Conservation (phyloP, 2,888 invertebrate species). For the Eumacrocentrus americanus region DNA sequence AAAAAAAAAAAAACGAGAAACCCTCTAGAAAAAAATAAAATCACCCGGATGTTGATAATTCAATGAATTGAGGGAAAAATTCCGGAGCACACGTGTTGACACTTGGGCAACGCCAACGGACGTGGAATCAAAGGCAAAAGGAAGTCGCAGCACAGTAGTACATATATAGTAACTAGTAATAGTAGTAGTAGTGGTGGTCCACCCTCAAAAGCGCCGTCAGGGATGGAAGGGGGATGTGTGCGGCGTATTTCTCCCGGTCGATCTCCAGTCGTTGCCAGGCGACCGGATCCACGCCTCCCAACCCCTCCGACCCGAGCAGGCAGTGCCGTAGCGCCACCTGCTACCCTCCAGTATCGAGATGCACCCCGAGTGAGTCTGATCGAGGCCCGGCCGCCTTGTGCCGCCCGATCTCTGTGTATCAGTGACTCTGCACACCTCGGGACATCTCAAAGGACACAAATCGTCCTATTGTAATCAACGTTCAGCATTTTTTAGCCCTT, state of each 20-base stretch:
- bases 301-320: constrained; percentile 42
- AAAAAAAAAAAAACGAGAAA: not conserved
- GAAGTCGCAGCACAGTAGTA: not conserved
- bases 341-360: constrained; percentile 53
- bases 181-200: constrained; percentile 10
- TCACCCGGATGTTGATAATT: not conserved
- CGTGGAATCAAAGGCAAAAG: constrained; percentile 12
- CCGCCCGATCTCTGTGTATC: not conserved
- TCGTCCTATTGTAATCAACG: no score
- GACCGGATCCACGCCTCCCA: constrained; percentile 52
- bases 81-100: constrained; percentile 7
- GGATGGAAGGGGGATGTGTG: constrained; percentile 56
- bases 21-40: not conserved
- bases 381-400: constrained; percentile 44
- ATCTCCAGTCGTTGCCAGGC: constrained; percentile 60
- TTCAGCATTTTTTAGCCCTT: no score
- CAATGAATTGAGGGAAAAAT: not conserved
- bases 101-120: not conserved
- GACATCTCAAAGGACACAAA: no score
- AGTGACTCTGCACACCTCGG: no score
- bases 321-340: constrained; percentile 47
- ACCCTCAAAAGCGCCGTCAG: constrained; percentile 19
- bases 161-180: not conserved
- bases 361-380: constrained; percentile 53
- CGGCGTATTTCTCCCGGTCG: constrained; percentile 53